A percentile compares a stretch with the other conserved stretches of the same genome.
Evolutionary conservation across 2,888 invertebrate species (phyloP).

Genomic region (Volucella bombylans): DNA sequence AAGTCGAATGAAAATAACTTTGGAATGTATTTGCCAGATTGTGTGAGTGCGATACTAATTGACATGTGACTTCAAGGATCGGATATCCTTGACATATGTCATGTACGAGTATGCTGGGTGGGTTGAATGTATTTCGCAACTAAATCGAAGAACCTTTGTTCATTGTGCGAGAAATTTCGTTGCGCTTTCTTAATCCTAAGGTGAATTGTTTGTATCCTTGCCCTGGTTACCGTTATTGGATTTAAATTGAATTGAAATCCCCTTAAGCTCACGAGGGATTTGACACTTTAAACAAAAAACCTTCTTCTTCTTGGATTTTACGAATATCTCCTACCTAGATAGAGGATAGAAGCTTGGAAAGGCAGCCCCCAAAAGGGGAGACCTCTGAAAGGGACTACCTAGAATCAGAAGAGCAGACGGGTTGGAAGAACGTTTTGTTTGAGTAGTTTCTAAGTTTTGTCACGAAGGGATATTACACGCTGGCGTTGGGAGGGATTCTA

Average conservation of each 20-base stretch:
- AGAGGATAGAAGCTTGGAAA: background rate
- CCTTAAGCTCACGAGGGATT: slow-evolving; percentile 71
- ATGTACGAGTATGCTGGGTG: slow-evolving; percentile 14
- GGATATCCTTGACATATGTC: slow-evolving; percentile 71
- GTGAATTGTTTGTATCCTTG: background rate
- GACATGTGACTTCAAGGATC: slow-evolving; percentile 71
- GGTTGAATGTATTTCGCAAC: slow-evolving; percentile 5
- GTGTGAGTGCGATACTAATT: slow-evolving; percentile 57
- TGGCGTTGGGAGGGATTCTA: slow-evolving; percentile 31
- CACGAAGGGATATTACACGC: slow-evolving; percentile 30
- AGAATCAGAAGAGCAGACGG: background rate
- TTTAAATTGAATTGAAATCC: slow-evolving; percentile 72
- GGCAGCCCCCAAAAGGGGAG: background rate
- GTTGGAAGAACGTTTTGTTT: slow-evolving; percentile 38
- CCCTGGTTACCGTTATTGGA: slow-evolving; percentile 62
- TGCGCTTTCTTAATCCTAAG: slow-evolving; percentile 39
- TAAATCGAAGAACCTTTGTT: slow-evolving; percentile 60
- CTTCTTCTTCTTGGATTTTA: slow-evolving; percentile 43
- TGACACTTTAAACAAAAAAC: slow-evolving; percentile 71
- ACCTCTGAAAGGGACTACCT: too few relatives aligned
- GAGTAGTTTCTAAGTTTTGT: slow-evolving; percentile 53
- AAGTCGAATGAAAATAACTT: slow-evolving; percentile 33
- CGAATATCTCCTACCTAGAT: background rate
- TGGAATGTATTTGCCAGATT: background rate
- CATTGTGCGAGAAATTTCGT: slow-evolving; percentile 40